Base-by-base conservation (phyloP, 2,113 vertebrate genomes). In the Dendrocopos noguchii region DNA sequence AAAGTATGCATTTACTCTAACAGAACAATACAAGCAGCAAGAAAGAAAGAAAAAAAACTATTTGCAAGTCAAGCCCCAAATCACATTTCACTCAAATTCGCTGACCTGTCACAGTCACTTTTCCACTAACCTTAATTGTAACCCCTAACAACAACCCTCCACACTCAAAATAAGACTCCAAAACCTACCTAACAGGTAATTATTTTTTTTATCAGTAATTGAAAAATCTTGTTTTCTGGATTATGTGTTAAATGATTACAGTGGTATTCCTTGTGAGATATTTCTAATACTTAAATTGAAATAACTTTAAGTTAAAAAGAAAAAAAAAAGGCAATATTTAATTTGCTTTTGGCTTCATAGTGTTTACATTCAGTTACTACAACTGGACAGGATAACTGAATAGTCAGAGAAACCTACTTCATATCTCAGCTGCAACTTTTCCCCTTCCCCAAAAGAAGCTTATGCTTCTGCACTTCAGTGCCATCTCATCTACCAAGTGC, bases 381-480 rank as follows among this genome's bases (percentile, higher is more conserved):
- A 2, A 82, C 33, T 4, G 5, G 4, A 36, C 8, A 76, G 68
- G 28, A 8, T 9, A 68, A 61, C 16, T 36, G 9, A 46, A 22
- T 21, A 71, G 20, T 16, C 11, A 47, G 44, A 53, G 39, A 57
- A 87, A 47, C 12, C 24, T 11, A 5, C 4, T 4, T 4, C 15
- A 12, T 8, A 39, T 4, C n/a, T 65, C 8, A 47, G 13, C 15
- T 47, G 19, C 17, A 44, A 21, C 19, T 39, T 36, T 56, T 44
- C 9, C 31, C 25, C 6, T 42, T 46, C 9, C n/a, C 28, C 47
- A 33, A 52, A 4, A n/a, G 11, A 27, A 25, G 22, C 5, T 71
- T 25, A 17, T 0, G 0, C 7, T 36, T 27, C 12, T 18, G 20
- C 33, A 22, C 46, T 46, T 68, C 19, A 46, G 0, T 31, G 36